Evolutionary conservation across 2,797 vertebrate species (phyloP), one percentile per base, ranked within the genome.

Genomic region (Argyrosomus regius): DNA sequence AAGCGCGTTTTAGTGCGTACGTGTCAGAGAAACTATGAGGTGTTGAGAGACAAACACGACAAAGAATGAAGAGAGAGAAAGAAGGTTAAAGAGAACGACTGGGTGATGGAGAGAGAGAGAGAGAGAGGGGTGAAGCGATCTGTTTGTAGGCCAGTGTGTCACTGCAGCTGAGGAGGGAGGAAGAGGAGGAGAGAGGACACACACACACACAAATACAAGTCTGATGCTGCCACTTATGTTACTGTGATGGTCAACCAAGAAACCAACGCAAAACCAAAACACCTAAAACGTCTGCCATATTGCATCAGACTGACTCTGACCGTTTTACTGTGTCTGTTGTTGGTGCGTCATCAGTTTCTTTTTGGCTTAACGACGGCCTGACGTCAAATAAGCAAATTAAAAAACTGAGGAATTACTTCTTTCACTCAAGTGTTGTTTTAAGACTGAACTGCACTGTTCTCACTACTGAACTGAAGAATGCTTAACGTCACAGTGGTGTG

Each of bases 131-230:
- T 75, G 80, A 86, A 45, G 48, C 46, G 17, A 61, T 35, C 54
- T 69, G 82, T 90, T 92, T 90, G 85, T 94, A 91, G 94, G 92
- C 89, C 91, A 94, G 92, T 93, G 88, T 93, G 90, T 92, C 92
- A 93, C 75, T 65, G 84, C 80, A 81, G 82, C 77, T 28, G 56
- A 43, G 24, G 79, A 46, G 18, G 52, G 43, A 53, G 20, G 50
- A 61, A 49, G 67, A 68, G 45, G 75, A 58, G 35, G 73, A 13
- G 70, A 60, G 56, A 11, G 52, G 43, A 56, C 59, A 57, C 43
- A 69, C 7, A 35, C 35, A 35, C 31, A 39, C 35, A 39, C 35
- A 9, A 39, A 39, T 39, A 9, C 35, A 9, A 39, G 16, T 35
- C 59, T 58, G 81, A 65, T 56, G 41, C 67, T 45, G n/a, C 48